Percentiles rank a stretch among this genome's conserved stretches.
These are phyloP conservation scores for Gallinago undulata DNA, from an alignment of 2,113 vertebrate species.

Conservation along the genomic window DNA sequence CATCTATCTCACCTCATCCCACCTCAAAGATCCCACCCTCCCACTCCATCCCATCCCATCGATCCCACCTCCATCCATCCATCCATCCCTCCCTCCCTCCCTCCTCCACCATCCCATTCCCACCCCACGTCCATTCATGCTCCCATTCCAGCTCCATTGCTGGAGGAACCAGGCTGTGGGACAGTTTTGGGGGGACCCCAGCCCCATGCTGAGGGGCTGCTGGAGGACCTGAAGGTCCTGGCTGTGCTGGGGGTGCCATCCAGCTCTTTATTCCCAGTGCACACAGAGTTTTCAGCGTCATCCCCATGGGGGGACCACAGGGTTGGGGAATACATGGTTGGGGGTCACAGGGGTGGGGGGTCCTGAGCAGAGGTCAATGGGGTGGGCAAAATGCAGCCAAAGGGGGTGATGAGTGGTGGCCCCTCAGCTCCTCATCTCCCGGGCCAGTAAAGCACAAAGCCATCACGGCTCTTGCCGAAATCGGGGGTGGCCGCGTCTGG, in stretches of 20 bases:
- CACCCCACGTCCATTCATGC: not conserved
- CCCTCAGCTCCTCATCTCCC: not conserved
- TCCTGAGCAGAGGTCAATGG: not conserved
- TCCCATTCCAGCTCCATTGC: not conserved
- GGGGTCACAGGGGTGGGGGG: not conserved
- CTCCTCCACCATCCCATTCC: not conserved
- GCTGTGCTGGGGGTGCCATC: not conserved
- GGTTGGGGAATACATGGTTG: no score
- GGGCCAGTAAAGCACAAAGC: constrained; percentile 78
- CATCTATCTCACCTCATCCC: not conserved
- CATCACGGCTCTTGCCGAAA: constrained; percentile 79
- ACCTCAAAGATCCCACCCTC: not conserved
- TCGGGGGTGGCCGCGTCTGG: constrained; percentile 66
- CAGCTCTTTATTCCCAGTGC: not conserved
- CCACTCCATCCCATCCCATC: not conserved
- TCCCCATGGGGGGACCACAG: accelerated
- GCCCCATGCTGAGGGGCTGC: not conserved
- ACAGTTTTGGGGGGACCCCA: not conserved
- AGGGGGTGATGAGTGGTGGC: no score
- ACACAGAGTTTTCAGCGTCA: not conserved
- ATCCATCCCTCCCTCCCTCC: no score
- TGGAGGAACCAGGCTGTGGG: not conserved
- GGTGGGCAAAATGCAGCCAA: not conserved
- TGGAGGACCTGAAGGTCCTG: no score
- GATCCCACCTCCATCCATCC: not conserved